These are phyloP conservation scores for Pinctada fucata DNA, from an alignment of 2,888 invertebrate genomes.

Conservation along the genomic window DNA sequence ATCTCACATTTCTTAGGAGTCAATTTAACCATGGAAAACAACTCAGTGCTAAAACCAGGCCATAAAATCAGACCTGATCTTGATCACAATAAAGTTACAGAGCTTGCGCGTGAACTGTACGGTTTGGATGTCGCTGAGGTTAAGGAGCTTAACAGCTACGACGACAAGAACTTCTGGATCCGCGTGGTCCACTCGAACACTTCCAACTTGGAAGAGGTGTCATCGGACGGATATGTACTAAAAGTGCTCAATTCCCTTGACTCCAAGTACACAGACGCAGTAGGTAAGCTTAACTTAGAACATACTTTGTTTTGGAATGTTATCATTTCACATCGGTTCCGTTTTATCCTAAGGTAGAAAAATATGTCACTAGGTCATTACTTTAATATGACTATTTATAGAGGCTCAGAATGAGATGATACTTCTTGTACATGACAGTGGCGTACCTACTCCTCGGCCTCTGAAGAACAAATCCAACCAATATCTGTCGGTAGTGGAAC, in stretches of 20 bases:
- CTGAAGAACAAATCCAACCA: conserved; percentile 47
- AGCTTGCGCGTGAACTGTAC: conserved; percentile 76
- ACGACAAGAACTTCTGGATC: conserved; percentile 87
- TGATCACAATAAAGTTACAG: conserved; percentile 24
- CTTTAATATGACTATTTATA: conserved; percentile 21
- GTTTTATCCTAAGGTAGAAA: too few species aligned
- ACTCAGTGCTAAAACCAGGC: conserved; percentile 32
- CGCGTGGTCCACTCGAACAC: conserved; percentile 79
- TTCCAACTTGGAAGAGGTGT: conserved; percentile 54
- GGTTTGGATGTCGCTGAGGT: conserved; percentile 82
- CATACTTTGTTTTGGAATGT: background rate
- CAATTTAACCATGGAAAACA: background rate
- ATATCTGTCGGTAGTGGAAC: conserved; percentile 37
- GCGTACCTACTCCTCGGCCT: conserved; percentile 52
- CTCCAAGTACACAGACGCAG: conserved; percentile 81
- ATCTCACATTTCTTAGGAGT: background rate
- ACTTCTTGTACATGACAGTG: conserved; percentile 38
- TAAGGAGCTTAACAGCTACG: conserved; percentile 85
- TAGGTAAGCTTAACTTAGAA: conserved; percentile 53
- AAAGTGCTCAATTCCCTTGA: conserved; percentile 91
- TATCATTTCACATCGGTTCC: too few species aligned
- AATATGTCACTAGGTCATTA: too few species aligned
- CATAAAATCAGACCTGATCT: conserved; percentile 39
- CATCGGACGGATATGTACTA: conserved; percentile 80
- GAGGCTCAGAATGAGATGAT: conserved; percentile 59